Evolutionary conservation across 2,888 invertebrate genomes (phyloP).

Genomic region (Dichetophora obliterata): DNA sequence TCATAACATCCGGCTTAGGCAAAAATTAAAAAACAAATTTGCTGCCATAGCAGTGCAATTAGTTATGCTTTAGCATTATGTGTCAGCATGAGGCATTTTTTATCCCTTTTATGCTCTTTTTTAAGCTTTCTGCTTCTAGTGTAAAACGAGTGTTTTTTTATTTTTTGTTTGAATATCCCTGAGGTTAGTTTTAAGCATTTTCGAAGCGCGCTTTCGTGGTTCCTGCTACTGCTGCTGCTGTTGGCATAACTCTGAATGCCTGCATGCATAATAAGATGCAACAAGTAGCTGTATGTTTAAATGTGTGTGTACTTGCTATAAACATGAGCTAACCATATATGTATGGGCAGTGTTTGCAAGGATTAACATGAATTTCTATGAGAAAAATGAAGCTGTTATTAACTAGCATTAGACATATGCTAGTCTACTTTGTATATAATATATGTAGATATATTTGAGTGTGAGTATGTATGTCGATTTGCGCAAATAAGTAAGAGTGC

Average conservation of each 20-base stretch:
- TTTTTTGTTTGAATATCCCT: conserved; percentile 5
- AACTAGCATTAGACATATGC: not conserved
- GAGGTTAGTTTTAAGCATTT: not conserved
- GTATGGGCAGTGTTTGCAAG: not conserved
- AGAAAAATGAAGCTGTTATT: not conserved
- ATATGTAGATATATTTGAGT: not conserved
- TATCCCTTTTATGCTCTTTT: not conserved
- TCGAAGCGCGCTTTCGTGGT: not conserved
- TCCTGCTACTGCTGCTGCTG: not conserved
- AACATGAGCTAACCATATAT: not conserved
- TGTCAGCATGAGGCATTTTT: not conserved
- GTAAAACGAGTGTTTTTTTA: not conserved
- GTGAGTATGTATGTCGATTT: not conserved
- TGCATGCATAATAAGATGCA: not conserved
- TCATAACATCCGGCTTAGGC: too few species aligned
- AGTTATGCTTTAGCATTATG: too few species aligned
- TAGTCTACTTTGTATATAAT: not conserved
- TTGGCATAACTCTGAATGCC: too few species aligned
- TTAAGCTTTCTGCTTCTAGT: not conserved
- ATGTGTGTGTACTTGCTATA: not conserved
- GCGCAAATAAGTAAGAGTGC: too few species aligned
- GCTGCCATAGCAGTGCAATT: too few species aligned
- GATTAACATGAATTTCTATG: not conserved
- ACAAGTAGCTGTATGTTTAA: not conserved
- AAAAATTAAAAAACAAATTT: too few species aligned